phyloP scores from a whole-genome alignment of 2,113 vertebrate genomes.

The Mohoua ochrocephala region DNA sequence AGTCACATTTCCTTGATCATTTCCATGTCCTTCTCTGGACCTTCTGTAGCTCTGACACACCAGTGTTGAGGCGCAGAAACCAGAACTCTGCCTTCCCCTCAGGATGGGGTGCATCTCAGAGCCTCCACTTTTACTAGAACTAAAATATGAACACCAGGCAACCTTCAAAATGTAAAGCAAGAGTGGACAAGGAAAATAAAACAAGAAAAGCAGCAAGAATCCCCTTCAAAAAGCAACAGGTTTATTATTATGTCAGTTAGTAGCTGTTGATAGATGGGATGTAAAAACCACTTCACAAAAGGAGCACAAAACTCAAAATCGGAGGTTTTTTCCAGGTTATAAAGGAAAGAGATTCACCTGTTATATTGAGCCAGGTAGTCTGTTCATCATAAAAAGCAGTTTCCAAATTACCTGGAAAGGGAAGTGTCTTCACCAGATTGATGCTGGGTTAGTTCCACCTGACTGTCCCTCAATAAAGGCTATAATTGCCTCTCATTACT shows the following conservation, averaged over 20 bases:
- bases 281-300: not conserved
- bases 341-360: not conserved
- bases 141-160: not conserved
- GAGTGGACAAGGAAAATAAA: not conserved
- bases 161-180: not conserved
- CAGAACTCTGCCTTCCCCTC: not conserved
- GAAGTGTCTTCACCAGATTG: not conserved
- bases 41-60: not conserved
- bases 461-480: constrained; percentile 36
- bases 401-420: constrained; percentile 27
- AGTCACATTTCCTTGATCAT: not conserved
- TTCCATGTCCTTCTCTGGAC: not conserved
- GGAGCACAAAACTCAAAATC: not conserved
- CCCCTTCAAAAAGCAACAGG: not conserved
- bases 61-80: not conserved
- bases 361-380: not conserved
- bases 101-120: not conserved
- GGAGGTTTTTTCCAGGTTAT: not conserved
- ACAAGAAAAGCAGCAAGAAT: not conserved
- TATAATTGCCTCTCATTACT: constrained; percentile 57
- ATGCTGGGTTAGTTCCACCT: constrained; percentile 50
- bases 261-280: not conserved
- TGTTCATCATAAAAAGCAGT: not conserved
- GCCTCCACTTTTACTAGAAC: not conserved
- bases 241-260: not conserved